Evolutionary conservation across 2,888 invertebrate genomes (phyloP).

Genomic region (Nemapogon koenigi): DNA sequence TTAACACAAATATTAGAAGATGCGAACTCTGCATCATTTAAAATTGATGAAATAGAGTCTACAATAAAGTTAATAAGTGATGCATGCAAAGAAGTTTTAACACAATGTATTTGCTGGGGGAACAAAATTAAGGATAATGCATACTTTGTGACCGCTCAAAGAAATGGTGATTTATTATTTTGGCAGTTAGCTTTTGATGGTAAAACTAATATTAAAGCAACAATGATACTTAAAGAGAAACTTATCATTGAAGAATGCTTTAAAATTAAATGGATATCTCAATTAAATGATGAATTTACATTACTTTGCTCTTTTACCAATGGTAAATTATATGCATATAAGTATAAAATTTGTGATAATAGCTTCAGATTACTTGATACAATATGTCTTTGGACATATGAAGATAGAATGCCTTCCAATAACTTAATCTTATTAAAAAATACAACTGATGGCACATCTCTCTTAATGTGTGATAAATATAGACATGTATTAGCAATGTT

Average conservation of each 20-base stretch:
- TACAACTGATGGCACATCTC: conserved; percentile 22
- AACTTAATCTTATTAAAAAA: conserved; percentile 24
- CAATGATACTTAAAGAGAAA: background rate
- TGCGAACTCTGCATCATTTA: conserved; percentile 19
- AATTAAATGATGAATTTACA: conserved; percentile 21
- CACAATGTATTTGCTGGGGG: conserved; percentile 38
- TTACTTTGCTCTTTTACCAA: conserved; percentile 29
- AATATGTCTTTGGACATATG: conserved; percentile 30
- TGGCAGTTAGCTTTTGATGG: conserved; percentile 27
- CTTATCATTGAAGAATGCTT: conserved; percentile 26
- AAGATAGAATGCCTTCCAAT: conserved; percentile 38
- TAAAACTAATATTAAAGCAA: background rate
- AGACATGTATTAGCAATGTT: conserved; percentile 37
- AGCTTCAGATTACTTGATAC: conserved; percentile 20
- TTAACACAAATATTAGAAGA: conserved; percentile 26
- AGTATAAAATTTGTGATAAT: conserved; percentile 24
- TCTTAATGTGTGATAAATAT: conserved; percentile 38
- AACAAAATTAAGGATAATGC: conserved; percentile 22
- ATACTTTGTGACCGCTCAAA: conserved; percentile 43
- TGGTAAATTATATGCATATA: conserved; percentile 29
- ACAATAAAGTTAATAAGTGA: background rate
- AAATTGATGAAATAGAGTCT: too few relatives aligned
- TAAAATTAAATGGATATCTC: conserved; percentile 30
- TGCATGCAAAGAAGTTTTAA: conserved; percentile 20
- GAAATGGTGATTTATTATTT: conserved; percentile 31